A percentile compares a stretch with the other conserved stretches of the same genome.
Conservation (phyloP, 2,888 invertebrate genomes). For the Ochropleura plecta region DNA sequence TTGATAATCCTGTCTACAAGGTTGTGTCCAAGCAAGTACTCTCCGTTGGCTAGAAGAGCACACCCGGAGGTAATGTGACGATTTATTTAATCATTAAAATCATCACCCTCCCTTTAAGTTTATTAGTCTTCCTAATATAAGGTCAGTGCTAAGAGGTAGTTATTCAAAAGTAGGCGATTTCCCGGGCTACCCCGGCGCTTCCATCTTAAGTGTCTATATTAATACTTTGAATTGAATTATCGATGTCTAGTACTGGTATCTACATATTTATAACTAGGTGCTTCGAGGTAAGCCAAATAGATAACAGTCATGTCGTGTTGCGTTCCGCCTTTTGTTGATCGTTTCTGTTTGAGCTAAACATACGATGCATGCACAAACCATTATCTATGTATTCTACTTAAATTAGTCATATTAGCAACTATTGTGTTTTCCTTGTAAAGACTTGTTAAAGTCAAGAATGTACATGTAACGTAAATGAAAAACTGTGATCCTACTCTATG, state of each 20-base stretch:
- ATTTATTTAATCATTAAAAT: too few relatives aligned
- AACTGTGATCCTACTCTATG: neutral
- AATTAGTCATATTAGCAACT: constrained; percentile 12
- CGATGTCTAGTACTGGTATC: neutral
- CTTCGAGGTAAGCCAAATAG: neutral
- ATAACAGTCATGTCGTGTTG: constrained; percentile 2
- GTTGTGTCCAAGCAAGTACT: too few relatives aligned
- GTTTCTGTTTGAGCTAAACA: constrained; percentile 4
- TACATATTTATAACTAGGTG: neutral
- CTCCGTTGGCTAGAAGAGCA: too few relatives aligned
- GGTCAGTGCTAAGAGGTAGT: too few relatives aligned
- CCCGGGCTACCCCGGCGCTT: too few relatives aligned
- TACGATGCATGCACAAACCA: constrained; percentile 15
- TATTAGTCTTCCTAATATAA: too few relatives aligned
- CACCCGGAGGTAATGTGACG: too few relatives aligned
- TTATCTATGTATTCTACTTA: constrained; percentile 17
- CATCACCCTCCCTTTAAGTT: too few relatives aligned
- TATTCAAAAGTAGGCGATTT: too few relatives aligned
- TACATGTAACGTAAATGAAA: neutral
- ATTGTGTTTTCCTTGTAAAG: constrained; percentile 12
- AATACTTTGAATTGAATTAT: neutral
- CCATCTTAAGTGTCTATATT: neutral
- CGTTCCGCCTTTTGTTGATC: constrained; percentile 22
- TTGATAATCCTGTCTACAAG: too few relatives aligned
- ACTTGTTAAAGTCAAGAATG: neutral